Evolutionary conservation across 2,888 invertebrate species (phyloP).

Genomic region (Andrena bucephala): DNA sequence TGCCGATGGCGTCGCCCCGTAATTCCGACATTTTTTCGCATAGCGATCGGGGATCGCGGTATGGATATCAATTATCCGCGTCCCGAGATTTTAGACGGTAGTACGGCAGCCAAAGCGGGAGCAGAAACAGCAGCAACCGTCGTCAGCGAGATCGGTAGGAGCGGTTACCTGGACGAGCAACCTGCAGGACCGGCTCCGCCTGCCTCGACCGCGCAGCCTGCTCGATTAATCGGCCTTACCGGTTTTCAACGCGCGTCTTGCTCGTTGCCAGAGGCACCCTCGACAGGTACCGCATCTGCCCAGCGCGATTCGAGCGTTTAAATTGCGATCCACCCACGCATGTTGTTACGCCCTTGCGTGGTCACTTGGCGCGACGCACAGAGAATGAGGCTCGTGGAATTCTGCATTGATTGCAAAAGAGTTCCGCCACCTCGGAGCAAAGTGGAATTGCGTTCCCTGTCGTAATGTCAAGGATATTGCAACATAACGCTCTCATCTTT

Average conservation of each 20-base stretch:
- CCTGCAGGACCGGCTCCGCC: slow-evolving; percentile 69
- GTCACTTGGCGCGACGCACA: background rate
- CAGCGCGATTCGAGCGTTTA: slow-evolving; percentile 18
- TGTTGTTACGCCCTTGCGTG: background rate
- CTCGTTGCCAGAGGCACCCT: slow-evolving; percentile 46
- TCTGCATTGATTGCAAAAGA: background rate
- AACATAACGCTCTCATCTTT: no score
- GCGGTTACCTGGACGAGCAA: slow-evolving; percentile 44
- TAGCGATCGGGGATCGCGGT: background rate
- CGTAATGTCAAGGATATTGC: no score
- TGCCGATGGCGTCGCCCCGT: background rate
- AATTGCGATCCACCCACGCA: slow-evolving; percentile 33
- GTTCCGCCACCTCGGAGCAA: no score
- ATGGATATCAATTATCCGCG: slow-evolving; percentile 41
- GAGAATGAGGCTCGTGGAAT: background rate
- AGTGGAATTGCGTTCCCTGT: no score
- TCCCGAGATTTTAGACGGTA: slow-evolving; percentile 20
- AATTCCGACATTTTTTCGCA: slow-evolving; percentile 38
- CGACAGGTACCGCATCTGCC: slow-evolving; percentile 57
- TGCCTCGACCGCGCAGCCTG: slow-evolving; percentile 50
- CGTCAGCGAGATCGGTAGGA: slow-evolving; percentile 48
- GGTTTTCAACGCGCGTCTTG: slow-evolving; percentile 61
- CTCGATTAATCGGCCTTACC: slow-evolving; percentile 71
- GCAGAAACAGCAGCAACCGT: slow-evolving; percentile 57
- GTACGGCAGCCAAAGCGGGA: slow-evolving; percentile 21